phyloP scores from a whole-genome alignment of 2,113 vertebrate species.

The Gobiocypris rarus region DNA sequence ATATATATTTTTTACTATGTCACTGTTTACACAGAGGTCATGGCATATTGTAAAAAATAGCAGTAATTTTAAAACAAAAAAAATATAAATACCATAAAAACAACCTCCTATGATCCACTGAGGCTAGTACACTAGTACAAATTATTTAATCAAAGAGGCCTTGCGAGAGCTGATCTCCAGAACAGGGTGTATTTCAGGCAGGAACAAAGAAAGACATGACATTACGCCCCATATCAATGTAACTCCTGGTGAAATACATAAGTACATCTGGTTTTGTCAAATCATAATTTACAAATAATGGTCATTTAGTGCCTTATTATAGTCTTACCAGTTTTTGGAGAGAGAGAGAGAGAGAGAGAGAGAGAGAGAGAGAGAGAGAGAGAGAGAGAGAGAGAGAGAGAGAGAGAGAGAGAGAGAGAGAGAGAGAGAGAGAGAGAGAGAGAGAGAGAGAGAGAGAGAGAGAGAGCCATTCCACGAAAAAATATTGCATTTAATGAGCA shows the following conservation, averaged over 20 bases:
- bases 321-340: slow-evolving; percentile 5
- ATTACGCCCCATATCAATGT: neutral
- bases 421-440: neutral
- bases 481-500: neutral
- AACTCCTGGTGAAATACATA: neutral
- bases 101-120: neutral
- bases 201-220: neutral
- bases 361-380: neutral
- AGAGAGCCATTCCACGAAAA: neutral
- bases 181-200: neutral
- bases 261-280: neutral
- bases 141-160: neutral
- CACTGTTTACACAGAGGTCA: too few relatives aligned
- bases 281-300: neutral
- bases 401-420: neutral
- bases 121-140: too few relatives aligned
- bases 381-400: neutral
- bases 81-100: neutral
- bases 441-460: neutral
- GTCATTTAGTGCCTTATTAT: neutral
- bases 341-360: neutral
- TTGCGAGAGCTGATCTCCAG: neutral
- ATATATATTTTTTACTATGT: neutral
- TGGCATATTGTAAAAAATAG: too few relatives aligned
- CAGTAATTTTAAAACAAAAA: too few relatives aligned